phyloP scores from a whole-genome alignment of 1,140 invertebrate species.

The Caenorhabditis remanei region DNA sequence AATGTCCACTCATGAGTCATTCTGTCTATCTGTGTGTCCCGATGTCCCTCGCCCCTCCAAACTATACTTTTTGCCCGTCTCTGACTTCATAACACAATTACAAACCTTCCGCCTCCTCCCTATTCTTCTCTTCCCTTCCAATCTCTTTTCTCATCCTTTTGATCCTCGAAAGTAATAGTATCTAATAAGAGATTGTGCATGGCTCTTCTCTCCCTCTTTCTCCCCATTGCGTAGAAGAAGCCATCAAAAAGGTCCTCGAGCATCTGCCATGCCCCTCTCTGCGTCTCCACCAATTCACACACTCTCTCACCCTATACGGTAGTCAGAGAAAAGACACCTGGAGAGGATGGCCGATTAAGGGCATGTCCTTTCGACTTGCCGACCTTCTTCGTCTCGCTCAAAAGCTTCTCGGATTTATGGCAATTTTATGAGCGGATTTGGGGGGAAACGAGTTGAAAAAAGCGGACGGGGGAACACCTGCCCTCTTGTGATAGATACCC shows the following conservation, averaged over 20 bases:
- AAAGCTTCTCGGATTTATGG: slow-evolving; percentile 25
- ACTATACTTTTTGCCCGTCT: no score
- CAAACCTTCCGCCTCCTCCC: background rate
- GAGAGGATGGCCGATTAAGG: slow-evolving; percentile 26
- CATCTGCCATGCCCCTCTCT: slow-evolving; percentile 11
- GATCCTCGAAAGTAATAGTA: slow-evolving; percentile 33
- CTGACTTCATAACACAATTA: no score
- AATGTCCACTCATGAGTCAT: no score
- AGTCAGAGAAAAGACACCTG: slow-evolving; percentile 36
- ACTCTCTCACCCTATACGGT: slow-evolving; percentile 17
- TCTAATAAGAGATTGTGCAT: slow-evolving; percentile 47
- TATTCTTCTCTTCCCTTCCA: background rate
- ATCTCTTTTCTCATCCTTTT: background rate
- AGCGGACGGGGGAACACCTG: background rate
- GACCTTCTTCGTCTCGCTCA: slow-evolving; percentile 18
- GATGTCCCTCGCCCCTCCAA: no score
- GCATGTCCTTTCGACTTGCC: slow-evolving; percentile 34
- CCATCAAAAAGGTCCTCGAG: slow-evolving; percentile 48
- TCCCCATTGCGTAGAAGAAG: background rate
- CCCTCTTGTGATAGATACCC: background rate
- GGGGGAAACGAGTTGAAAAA: no score
- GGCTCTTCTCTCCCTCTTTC: background rate
- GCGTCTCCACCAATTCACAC: background rate
- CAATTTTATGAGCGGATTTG: slow-evolving; percentile 35
- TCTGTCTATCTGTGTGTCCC: no score